phyloP scores from a whole-genome alignment of 2,113 vertebrate genomes.

The Phocoena phocoena region DNA sequence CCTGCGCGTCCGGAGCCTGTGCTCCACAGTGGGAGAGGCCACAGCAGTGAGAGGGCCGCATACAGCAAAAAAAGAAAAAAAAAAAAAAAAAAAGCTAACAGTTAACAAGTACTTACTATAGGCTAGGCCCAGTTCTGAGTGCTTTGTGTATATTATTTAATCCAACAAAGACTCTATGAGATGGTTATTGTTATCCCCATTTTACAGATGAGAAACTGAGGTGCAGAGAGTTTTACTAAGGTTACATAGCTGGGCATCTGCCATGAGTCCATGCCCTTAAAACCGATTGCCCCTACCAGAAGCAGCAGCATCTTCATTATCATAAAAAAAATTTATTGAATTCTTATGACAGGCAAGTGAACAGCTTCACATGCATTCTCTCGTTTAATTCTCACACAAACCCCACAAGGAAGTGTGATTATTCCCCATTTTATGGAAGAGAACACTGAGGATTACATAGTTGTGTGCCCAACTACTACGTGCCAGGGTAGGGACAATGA shows the following conservation, averaged over 20 bases:
- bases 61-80: too few relatives aligned
- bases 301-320: not conserved
- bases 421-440: not conserved
- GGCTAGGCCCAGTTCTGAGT: not conserved
- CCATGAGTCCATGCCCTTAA: not conserved
- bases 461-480: not conserved
- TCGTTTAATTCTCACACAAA: not conserved
- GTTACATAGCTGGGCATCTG: not conserved
- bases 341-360: not conserved
- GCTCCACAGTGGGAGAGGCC: too few relatives aligned
- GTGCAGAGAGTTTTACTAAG: not conserved
- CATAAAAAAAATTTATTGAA: not conserved
- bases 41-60: too few relatives aligned
- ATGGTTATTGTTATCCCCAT: not conserved
- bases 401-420: not conserved
- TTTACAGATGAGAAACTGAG: conserved; percentile 17
- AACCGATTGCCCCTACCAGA: not conserved
- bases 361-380: not conserved
- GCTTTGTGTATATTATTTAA: not conserved
- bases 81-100: not conserved
- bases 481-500: not conserved
- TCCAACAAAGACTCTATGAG: not conserved
- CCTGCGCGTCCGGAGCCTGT: too few relatives aligned
- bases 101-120: not conserved
- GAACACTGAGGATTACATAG: not conserved